Percentiles rank a stretch among this genome's conserved stretches.
Conservation (phyloP, 2,113 vertebrate species). For the Theristicus caerulescens region DNA sequence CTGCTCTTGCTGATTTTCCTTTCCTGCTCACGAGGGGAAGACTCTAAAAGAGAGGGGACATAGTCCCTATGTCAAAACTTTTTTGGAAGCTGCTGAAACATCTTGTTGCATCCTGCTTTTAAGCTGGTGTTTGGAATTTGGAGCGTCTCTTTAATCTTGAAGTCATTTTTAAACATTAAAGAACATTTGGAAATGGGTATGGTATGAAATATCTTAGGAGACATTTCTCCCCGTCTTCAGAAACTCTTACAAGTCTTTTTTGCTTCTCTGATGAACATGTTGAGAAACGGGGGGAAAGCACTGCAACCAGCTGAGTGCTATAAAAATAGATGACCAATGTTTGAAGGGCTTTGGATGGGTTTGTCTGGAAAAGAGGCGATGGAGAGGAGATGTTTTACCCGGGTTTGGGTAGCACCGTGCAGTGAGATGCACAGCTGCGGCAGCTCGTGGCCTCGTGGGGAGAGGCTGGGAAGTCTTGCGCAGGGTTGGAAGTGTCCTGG, state of each 20-base stretch:
- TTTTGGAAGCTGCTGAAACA: neutral
- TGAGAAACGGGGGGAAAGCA: neutral
- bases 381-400: neutral
- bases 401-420: neutral
- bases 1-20: neutral
- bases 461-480: neutral
- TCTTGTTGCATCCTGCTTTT: neutral
- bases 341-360: neutral
- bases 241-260: neutral
- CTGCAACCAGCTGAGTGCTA: neutral
- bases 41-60: neutral
- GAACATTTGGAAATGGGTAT: neutral
- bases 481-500: neutral
- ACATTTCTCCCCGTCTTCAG: neutral
- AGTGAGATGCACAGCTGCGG: accelerated
- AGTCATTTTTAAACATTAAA: neutral
- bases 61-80: neutral
- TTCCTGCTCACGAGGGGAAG: neutral
- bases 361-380: neutral
- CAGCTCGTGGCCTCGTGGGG: neutral
- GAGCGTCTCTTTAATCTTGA: neutral
- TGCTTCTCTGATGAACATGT: neutral
- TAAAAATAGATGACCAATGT: neutral
- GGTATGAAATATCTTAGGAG: neutral
- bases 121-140: neutral